Evolutionary conservation across 2,888 invertebrate genomes (phyloP).

Genomic region (Baccha elongata): DNA sequence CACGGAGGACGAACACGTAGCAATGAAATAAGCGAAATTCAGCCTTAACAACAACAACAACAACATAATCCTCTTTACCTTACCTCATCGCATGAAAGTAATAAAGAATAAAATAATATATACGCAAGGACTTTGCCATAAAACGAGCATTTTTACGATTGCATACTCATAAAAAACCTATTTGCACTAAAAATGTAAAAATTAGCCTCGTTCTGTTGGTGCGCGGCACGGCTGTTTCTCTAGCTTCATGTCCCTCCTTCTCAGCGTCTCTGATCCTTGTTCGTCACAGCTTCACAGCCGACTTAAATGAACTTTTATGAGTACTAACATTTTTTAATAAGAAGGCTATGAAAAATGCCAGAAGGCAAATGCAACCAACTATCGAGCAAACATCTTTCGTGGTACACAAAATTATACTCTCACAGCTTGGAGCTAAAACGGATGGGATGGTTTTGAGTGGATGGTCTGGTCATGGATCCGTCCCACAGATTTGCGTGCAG

Average conservation of each 20-base stretch:
- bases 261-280: too few species aligned
- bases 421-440: background rate
- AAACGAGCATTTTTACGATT: conserved; percentile 71
- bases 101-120: conserved; percentile 69
- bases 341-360: conserved; percentile 70
- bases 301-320: conserved; percentile 70
- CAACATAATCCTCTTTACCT: conserved; percentile 10
- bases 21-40: conserved; percentile 34
- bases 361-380: conserved; percentile 65
- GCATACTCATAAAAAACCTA: conserved; percentile 72
- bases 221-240: background rate
- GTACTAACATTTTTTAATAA: conserved; percentile 72
- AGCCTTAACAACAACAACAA: conserved; percentile 23
- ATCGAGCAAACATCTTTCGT: conserved; percentile 42
- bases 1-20: conserved; percentile 62
- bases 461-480: conserved; percentile 1
- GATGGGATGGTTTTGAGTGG: background rate
- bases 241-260: too few species aligned
- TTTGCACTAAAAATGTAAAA: conserved; percentile 73
- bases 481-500: conserved; percentile 11
- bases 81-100: conserved; percentile 42
- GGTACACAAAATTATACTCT: conserved; percentile 7
- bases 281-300: conserved; percentile 42
- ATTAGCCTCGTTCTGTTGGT: conserved; percentile 49
- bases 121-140: conserved; percentile 67